Percentiles rank a stretch among this genome's conserved stretches.
Evolutionary conservation across 2,888 invertebrate genomes (phyloP).

Genomic region (Parnassius orleans): DNA sequence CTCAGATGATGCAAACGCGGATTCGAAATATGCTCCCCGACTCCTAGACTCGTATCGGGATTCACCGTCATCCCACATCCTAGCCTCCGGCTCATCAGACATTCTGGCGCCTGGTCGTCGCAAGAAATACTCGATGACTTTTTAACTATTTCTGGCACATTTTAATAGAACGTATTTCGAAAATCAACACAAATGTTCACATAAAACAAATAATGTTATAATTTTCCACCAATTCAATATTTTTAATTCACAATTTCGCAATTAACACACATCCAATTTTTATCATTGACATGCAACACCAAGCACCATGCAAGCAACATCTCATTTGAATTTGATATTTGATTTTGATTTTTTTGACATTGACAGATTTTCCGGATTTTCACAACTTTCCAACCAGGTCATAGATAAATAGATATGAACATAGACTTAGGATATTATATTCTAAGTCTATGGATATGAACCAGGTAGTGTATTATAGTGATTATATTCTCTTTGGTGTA

Average conservation of each 20-base stretch:
- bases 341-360: too few relatives aligned
- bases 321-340: too few relatives aligned
- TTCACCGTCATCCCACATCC: constrained; percentile 74
- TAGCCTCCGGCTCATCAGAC: constrained; percentile 76
- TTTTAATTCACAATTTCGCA: constrained; percentile 29
- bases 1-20: constrained; percentile 71
- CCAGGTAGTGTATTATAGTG: too few relatives aligned
- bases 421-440: too few relatives aligned
- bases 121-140: constrained; percentile 3
- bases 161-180: neutral
- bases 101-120: constrained; percentile 65
- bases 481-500: too few relatives aligned
- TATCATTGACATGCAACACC: too few relatives aligned
- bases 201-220: constrained; percentile 1
- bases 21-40: constrained; percentile 65
- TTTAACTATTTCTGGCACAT: constrained; percentile 17
- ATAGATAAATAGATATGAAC: too few relatives aligned
- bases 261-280: constrained; percentile 13
- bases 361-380: too few relatives aligned
- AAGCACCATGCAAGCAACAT: too few relatives aligned
- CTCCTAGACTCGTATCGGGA: constrained; percentile 63
- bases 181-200: constrained; percentile 20
- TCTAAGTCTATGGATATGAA: too few relatives aligned
- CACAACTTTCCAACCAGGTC: too few relatives aligned
- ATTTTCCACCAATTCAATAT: constrained; percentile 13